A percentile compares a stretch with the other conserved stretches of the same genome.
These are phyloP conservation scores for Harpegnathos saltator DNA, from an alignment of 1,140 invertebrate genomes.

Conservation along the genomic window DNA sequence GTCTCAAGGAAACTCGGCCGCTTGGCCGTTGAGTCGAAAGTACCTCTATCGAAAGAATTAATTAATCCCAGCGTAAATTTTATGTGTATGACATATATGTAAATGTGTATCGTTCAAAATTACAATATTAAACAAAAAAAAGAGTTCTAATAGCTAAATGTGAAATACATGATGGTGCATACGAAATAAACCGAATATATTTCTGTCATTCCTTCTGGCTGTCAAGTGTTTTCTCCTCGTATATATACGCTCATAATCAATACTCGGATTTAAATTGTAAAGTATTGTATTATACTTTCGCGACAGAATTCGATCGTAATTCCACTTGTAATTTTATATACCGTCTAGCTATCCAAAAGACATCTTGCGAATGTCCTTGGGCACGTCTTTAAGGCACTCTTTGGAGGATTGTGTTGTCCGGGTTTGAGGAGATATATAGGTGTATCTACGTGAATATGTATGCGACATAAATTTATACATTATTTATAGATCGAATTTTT, in stretches of 20 bases:
- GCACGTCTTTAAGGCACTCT: too few relatives aligned
- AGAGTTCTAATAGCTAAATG: conserved; percentile 75
- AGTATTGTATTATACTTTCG: too few relatives aligned
- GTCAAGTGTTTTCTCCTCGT: conserved; percentile 30
- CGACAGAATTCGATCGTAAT: too few relatives aligned
- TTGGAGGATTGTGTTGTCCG: too few relatives aligned
- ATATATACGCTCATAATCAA: background rate
- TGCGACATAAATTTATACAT: too few relatives aligned
- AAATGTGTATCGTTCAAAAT: conserved; percentile 74
- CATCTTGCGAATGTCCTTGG: too few relatives aligned
- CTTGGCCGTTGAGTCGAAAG: conserved; percentile 75
- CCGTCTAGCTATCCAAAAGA: too few relatives aligned
- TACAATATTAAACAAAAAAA: conserved; percentile 68
- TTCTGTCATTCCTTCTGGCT: conserved; percentile 52
- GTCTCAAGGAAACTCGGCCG: conserved; percentile 61
- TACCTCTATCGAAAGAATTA: conserved; percentile 76
- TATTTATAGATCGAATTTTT: too few relatives aligned
- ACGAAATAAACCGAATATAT: conserved; percentile 63
- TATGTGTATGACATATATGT: conserved; percentile 72
- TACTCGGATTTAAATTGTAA: background rate
- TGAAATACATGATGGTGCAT: conserved; percentile 72
- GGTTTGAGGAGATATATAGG: too few relatives aligned
- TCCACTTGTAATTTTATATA: too few relatives aligned
- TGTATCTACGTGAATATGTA: too few relatives aligned
- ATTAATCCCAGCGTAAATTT: conserved; percentile 72